Conservation (phyloP, 2,797 vertebrate species). For the Oceanodroma leucorhoa region DNA sequence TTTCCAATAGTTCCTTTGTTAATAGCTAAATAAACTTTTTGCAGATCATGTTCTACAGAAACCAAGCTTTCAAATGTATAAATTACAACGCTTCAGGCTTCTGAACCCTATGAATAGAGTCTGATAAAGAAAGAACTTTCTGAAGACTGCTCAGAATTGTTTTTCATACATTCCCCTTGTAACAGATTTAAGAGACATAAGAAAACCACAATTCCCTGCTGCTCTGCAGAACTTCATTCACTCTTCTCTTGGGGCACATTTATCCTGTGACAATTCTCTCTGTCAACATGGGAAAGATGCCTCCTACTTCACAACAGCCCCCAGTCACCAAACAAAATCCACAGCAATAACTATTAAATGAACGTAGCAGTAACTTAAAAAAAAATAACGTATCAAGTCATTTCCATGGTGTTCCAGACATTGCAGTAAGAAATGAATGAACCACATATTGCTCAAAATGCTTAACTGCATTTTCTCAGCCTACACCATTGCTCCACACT, state of each 20-base stretch:
- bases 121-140: not conserved
- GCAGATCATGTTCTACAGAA: not conserved
- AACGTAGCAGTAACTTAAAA: not conserved
- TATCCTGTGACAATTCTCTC: not conserved
- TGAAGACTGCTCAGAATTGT: not conserved
- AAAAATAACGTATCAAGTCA: not conserved
- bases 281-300: not conserved
- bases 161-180: not conserved
- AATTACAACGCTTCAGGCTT: not conserved
- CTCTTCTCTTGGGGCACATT: not conserved
- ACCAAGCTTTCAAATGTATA: not conserved
- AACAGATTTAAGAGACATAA: not conserved
- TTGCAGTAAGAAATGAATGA: not conserved
- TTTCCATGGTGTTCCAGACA: not conserved
- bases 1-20: not conserved
- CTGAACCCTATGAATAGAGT: not conserved
- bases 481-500: not conserved
- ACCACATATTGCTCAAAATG: not conserved
- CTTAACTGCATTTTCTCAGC: not conserved
- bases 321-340: not conserved
- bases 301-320: not conserved
- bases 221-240: not conserved
- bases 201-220: not conserved
- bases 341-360: not conserved
- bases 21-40: not conserved